Percentiles rank a stretch among this genome's conserved stretches.
phyloP scores from a whole-genome alignment of 1,140 invertebrate genomes.

The Temnothorax longispinosus region DNA sequence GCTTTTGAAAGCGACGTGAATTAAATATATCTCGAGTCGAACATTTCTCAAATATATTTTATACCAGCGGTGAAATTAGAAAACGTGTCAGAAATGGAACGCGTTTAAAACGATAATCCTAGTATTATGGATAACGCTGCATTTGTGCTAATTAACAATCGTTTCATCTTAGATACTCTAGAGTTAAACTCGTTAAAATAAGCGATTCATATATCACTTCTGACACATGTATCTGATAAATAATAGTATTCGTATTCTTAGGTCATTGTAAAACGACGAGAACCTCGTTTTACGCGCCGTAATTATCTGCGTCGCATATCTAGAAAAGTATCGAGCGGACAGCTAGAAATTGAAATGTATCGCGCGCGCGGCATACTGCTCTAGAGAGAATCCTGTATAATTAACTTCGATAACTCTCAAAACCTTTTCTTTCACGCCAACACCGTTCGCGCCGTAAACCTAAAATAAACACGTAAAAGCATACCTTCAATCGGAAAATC shows the following conservation, averaged over 20 bases:
- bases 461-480: not conserved
- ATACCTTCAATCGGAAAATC: not conserved
- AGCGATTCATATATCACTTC: not conserved
- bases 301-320: slow-evolving; percentile 20
- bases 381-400: not conserved
- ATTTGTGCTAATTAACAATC: not conserved
- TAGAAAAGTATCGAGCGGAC: not conserved
- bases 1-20: not conserved
- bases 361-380: too few species aligned
- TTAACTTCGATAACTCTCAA: slow-evolving; percentile 14
- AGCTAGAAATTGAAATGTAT: slow-evolving; percentile 24
- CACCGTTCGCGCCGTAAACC: too few species aligned
- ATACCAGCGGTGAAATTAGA: too few species aligned
- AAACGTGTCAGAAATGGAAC: not conserved
- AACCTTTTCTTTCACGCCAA: not conserved
- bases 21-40: not conserved
- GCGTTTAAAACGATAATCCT: not conserved
- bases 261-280: not conserved
- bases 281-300: not conserved
- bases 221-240: not conserved
- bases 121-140: not conserved
- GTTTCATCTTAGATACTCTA: not conserved
- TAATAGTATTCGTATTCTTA: not conserved
- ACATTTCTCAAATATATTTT: not conserved
- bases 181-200: not conserved